Base-by-base conservation (phyloP, 1,140 invertebrate species). In the Lerema accius region DNA sequence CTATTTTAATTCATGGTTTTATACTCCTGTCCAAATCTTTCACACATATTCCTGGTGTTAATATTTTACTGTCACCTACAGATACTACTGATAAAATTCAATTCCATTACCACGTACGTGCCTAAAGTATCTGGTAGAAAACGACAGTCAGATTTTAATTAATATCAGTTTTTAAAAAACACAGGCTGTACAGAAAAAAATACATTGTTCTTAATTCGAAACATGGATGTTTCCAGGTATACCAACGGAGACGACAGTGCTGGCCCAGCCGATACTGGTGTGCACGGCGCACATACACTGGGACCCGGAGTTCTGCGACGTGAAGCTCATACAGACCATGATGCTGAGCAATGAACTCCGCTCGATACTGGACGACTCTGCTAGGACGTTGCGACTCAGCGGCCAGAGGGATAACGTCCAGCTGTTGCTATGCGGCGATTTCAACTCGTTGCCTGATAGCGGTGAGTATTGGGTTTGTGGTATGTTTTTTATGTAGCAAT, bases 291-390 rank as follows among this genome's bases (percentile, higher is more conserved):
- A 99, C 91, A 98, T 99, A 64, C 98, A 99, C 91, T 99, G 99
- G 99, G 99, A 99, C 93, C 99, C 99, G 0, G 98, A 99, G 92
- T 99, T 96, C 87, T 99, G 98, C 81, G 99, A 99, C 91, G 99
- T 99, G n/a, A 99, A 99, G 91, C 93, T 99, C 0, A 99, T 99
- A 66, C 99, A 99, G 90, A 99, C 97, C 15, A 99, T 99, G 97
- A 99, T 99, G 98, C 91, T 99, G 63, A 97, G 98, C 91, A 96
- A 98, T 85, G 98, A 99, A 90, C 90, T 97, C 60, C 94, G 95
- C 75, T 93, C 93, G 42, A 97, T 98, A 71, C 92, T 97, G 45
- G 96, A 98, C 76, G 95, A 97, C 86, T 95, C 95, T 37, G 92
- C 92, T 45, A 91, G 94, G 70, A 93, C 93, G 49, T 73, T 92